These are phyloP conservation scores for Anolis carolinensis DNA, from an alignment of 2,113 vertebrate genomes.

Conservation along the genomic window DNA sequence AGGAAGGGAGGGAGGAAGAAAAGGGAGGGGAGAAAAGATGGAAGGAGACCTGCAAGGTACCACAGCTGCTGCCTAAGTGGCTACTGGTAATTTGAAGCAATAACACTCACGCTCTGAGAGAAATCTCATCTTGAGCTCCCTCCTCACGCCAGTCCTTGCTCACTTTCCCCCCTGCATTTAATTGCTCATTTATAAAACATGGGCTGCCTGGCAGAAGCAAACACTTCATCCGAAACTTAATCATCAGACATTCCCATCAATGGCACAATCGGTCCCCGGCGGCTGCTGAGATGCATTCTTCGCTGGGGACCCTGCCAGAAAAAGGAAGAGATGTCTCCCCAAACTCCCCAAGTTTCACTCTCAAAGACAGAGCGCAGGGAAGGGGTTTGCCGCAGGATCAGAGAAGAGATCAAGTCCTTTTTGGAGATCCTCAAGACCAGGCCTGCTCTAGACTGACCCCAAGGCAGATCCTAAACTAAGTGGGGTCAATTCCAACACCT, in stretches of 20 bases:
- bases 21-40: not conserved
- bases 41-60: not conserved
- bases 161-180: slow-evolving; percentile 10
- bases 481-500: too few relatives aligned
- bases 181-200: slow-evolving; percentile 46
- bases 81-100: slow-evolving; percentile 45
- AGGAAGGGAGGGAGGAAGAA: too few relatives aligned
- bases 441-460: too few relatives aligned
- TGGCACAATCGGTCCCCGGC: not conserved
- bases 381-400: not conserved
- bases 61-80: slow-evolving; percentile 24
- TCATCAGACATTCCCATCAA: not conserved
- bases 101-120: slow-evolving; percentile 18
- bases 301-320: not conserved
- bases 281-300: not conserved
- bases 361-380: not conserved
- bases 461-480: too few relatives aligned
- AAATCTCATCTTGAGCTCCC: slow-evolving; percentile 41
- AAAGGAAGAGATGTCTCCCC: not conserved
- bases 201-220: not conserved
- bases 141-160: slow-evolving; percentile 12
- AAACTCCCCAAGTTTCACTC: accelerated
- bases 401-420: not conserved
- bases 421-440: not conserved
- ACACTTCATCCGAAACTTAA: slow-evolving; percentile 7